phyloP scores from a whole-genome alignment of 30 jellyfish, hydroid and myxozoan genomes.

The Catostylus mosaicus region DNA sequence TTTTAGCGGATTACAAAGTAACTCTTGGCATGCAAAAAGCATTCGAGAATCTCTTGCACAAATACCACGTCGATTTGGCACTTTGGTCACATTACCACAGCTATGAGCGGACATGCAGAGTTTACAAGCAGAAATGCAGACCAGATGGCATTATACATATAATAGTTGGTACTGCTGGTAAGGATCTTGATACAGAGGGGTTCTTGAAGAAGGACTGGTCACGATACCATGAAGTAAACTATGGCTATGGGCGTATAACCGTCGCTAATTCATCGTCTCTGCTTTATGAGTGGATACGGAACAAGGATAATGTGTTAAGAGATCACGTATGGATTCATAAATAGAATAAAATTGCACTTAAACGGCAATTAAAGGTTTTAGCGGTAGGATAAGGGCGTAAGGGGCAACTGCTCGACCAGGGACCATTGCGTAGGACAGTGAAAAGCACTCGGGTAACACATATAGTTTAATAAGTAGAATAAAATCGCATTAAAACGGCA shows the following conservation, averaged over 20 bases:
- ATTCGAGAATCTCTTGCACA: slow-evolving; percentile 79
- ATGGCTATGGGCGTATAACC: slow-evolving; percentile 90
- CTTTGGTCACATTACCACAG: slow-evolving; percentile 97
- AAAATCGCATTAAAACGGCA: no score
- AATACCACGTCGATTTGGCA: slow-evolving; percentile 90
- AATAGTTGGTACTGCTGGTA: slow-evolving; percentile 91
- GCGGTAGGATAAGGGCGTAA: no score
- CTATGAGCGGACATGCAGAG: slow-evolving; percentile 93
- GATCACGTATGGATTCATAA: slow-evolving; percentile 78
- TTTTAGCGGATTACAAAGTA: slow-evolving; percentile 76
- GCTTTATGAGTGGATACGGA: slow-evolving; percentile 79
- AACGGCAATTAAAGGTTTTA: no score
- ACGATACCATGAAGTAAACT: slow-evolving; percentile 53
- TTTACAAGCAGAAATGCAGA: slow-evolving; percentile 73
- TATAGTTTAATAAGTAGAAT: no score
- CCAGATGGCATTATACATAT: slow-evolving; percentile 85
- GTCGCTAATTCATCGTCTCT: slow-evolving; percentile 85
- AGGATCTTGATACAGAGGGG: slow-evolving; percentile 52
- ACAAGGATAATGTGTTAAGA: slow-evolving; percentile 57
- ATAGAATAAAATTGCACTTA: neutral
- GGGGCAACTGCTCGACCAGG: no score
- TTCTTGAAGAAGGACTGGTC: slow-evolving; percentile 81
- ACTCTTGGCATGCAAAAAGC: slow-evolving; percentile 73
- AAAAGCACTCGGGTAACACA: no score
- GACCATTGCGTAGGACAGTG: no score